These are phyloP conservation scores for Myotis planiceps DNA, from an alignment of 2,797 vertebrate species.

Conservation along the genomic window DNA sequence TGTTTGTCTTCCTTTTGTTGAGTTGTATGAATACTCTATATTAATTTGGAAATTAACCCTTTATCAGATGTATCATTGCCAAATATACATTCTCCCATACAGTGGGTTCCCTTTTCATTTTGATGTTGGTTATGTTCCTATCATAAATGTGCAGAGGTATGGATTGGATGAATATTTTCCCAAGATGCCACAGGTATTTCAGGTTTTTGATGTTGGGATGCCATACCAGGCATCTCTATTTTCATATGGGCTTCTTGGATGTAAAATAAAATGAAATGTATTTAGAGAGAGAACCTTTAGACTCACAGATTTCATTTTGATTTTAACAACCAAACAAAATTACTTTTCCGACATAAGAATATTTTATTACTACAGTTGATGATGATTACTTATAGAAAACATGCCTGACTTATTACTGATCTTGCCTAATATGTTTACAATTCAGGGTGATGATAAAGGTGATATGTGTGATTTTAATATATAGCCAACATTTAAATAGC, in stretches of 20 bases:
- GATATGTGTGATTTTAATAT: slow-evolving; percentile 2
- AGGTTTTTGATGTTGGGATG: neutral
- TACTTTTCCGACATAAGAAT: neutral
- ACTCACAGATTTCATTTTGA: neutral
- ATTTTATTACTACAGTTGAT: neutral
- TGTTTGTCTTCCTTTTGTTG: too few relatives aligned
- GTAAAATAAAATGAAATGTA: neutral
- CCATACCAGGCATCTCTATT: neutral
- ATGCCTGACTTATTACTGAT: neutral
- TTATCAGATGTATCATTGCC: too few relatives aligned
- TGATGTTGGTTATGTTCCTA: neutral
- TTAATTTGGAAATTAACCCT: too few relatives aligned
- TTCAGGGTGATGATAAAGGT: neutral
- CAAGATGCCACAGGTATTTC: neutral
- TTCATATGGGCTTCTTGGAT: neutral
- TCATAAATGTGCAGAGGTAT: neutral
- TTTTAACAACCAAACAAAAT: neutral
- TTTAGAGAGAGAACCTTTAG: neutral
- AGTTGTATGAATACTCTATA: too few relatives aligned
- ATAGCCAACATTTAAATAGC: neutral
- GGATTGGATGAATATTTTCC: neutral
- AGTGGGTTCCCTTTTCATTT: too few relatives aligned
- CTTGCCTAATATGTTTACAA: neutral
- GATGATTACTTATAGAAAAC: neutral
- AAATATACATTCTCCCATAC: too few relatives aligned